Conservation (phyloP, 2,888 invertebrate genomes). For the Mellilla xanthometata region DNA sequence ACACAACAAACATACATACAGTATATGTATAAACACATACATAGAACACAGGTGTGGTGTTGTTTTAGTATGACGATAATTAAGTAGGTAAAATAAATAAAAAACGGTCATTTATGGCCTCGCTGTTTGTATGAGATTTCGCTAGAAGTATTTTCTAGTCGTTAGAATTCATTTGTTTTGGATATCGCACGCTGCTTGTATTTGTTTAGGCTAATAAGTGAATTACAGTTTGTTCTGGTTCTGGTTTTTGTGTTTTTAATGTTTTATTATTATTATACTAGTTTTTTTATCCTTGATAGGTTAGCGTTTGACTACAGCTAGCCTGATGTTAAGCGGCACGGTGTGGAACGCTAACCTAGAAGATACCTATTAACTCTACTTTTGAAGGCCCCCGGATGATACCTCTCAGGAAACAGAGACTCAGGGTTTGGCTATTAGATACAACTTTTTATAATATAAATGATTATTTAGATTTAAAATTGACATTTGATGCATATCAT, state of each 20-base stretch:
- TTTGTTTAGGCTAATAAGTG: constrained; percentile 17
- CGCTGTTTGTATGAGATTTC: constrained; percentile 37
- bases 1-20: constrained; percentile 66
- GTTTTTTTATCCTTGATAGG: too few species aligned
- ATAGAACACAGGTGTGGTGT: constrained; percentile 43
- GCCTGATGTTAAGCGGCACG: too few species aligned
- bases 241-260: neutral
- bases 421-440: too few species aligned
- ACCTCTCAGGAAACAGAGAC: too few species aligned
- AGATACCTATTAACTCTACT: too few species aligned
- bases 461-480: too few species aligned
- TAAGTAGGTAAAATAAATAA: constrained; percentile 49
- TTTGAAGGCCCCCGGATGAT: too few species aligned
- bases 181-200: constrained; percentile 12
- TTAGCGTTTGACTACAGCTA: too few species aligned
- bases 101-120: constrained; percentile 29
- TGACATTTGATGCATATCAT: too few species aligned
- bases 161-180: constrained; percentile 19
- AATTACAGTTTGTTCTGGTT: constrained; percentile 4
- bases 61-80: constrained; percentile 40
- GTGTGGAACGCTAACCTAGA: too few species aligned
- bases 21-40: constrained; percentile 31
- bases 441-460: too few species aligned
- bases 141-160: constrained; percentile 31
- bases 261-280: too few species aligned